Evolutionary conservation across 2,113 vertebrate species (phyloP).

Genomic region (Sceloporus tristichus): DNA sequence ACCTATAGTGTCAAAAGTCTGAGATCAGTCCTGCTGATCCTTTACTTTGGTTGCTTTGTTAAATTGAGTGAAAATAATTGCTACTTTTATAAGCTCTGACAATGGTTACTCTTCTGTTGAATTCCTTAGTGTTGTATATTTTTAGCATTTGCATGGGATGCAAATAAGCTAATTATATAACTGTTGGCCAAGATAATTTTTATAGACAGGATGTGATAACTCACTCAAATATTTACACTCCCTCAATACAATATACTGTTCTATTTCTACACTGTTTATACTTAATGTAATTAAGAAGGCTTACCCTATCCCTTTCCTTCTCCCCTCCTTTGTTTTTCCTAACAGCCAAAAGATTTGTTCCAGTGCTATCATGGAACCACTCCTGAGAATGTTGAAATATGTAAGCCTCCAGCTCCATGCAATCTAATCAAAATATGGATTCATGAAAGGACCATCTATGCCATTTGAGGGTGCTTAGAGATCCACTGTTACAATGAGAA

Average conservation of each 20-base stretch:
- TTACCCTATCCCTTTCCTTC: constrained; percentile 32
- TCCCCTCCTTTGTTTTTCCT: not conserved
- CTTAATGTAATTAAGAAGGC: constrained; percentile 28
- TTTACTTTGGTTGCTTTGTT: not conserved
- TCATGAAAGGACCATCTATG: not conserved
- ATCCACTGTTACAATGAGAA: not conserved
- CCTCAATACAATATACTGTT: constrained; percentile 19
- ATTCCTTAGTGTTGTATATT: constrained; percentile 29
- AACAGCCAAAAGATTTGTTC: constrained; percentile 46
- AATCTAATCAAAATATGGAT: not conserved
- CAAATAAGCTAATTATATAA: constrained; percentile 35
- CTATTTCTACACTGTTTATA: not conserved
- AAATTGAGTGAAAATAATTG: constrained; percentile 1
- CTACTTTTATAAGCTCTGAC: constrained; percentile 5
- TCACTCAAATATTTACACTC: constrained; percentile 34
- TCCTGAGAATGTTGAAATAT: not conserved
- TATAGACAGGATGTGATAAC: constrained; percentile 19
- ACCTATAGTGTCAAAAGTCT: not conserved
- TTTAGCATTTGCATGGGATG: constrained; percentile 4
- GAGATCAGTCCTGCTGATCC: not conserved
- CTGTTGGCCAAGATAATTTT: constrained; percentile 19
- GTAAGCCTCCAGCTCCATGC: not conserved
- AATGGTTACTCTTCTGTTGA: constrained; percentile 4
- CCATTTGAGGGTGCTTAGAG: not conserved
- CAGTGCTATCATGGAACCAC: not conserved